Conservation (phyloP, 2,113 vertebrate genomes). For the Cyanoderma ruficeps region DNA sequence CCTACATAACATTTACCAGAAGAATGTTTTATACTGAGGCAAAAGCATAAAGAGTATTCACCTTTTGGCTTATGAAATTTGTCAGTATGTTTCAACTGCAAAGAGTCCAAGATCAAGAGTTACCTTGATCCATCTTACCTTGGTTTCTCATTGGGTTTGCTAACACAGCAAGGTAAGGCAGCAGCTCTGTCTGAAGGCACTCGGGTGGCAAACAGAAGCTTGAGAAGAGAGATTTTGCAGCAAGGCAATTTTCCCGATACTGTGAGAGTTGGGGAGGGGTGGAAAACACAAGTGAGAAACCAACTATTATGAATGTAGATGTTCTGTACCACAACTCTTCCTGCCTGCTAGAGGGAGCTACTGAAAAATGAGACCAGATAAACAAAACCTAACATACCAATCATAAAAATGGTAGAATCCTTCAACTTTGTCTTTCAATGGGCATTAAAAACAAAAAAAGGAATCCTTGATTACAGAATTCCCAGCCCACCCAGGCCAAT, state of each 20-base stretch:
- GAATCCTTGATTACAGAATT: neutral
- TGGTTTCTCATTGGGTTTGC: conserved; percentile 90
- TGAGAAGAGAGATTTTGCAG: conserved; percentile 87
- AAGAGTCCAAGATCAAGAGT: neutral
- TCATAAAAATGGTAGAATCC: neutral
- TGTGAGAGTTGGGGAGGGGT: neutral
- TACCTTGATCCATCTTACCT: conserved; percentile 72
- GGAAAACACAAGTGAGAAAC: neutral
- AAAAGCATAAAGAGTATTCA: neutral
- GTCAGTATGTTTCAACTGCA: neutral
- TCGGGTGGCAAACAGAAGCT: conserved; percentile 86
- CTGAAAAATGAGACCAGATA: neutral
- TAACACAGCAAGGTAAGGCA: conserved; percentile 90
- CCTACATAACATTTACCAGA: fast-evolving
- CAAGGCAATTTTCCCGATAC: conserved; percentile 89
- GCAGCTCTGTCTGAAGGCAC: conserved; percentile 88
- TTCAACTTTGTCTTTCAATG: neutral
- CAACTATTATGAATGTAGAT: neutral
- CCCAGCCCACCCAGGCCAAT: neutral
- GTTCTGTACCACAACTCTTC: neutral
- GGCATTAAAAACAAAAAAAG: neutral
- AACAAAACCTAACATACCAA: neutral
- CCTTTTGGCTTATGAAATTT: neutral
- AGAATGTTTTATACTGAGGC: neutral
- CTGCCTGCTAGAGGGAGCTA: neutral